Evolutionary conservation across 1,140 invertebrate genomes (phyloP).

Genomic region (Zelostemma sp.): DNA sequence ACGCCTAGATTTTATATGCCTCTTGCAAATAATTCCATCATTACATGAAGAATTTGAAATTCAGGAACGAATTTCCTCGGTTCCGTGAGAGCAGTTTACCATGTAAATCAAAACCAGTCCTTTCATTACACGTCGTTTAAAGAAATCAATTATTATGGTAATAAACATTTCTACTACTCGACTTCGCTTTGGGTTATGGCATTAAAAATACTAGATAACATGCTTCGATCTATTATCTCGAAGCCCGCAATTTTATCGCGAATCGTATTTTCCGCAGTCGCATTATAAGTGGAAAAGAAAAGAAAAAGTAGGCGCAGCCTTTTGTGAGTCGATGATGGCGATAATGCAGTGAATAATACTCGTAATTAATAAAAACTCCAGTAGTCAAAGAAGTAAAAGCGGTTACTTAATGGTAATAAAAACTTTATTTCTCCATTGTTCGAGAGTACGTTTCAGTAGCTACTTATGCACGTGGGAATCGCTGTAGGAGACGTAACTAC

Average conservation of each 20-base stretch:
- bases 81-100: no score
- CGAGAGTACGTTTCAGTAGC: conserved; percentile 23
- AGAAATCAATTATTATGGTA: no score
- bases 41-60: no score
- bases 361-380: conserved; percentile 38
- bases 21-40: no score
- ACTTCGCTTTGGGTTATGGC: no score
- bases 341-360: conserved; percentile 32
- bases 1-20: not conserved
- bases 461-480: conserved; percentile 39
- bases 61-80: no score
- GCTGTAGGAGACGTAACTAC: conserved; percentile 31
- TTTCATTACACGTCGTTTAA: no score
- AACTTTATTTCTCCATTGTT: conserved; percentile 36
- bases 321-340: conserved; percentile 1
- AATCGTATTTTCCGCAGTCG: not conserved
- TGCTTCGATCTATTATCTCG: no score
- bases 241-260: no score
- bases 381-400: conserved; percentile 38
- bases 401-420: conserved; percentile 35
- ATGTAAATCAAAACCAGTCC: no score
- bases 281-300: not conserved
- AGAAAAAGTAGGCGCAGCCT: not conserved
- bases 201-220: no score
- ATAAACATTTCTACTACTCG: no score